phyloP scores from a whole-genome alignment of 2,797 vertebrate genomes.

The Adelosebastes latens region DNA sequence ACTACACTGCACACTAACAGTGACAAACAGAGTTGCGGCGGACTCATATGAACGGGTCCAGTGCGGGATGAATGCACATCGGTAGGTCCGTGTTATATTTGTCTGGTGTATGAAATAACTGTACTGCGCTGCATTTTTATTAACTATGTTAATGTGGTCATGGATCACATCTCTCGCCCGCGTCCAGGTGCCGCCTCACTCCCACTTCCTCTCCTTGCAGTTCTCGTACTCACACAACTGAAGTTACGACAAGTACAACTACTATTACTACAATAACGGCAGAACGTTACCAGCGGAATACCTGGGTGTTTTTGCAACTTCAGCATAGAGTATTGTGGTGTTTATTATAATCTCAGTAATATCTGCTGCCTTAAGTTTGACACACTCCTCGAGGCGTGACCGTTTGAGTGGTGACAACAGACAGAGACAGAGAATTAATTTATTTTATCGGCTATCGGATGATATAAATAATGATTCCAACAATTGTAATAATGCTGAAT shows the following conservation, averaged over 20 bases:
- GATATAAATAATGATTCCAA: too few species aligned
- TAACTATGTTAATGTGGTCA: not conserved
- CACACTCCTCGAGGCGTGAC: too few species aligned
- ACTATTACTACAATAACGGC: not conserved
- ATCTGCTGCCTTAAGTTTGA: too few species aligned
- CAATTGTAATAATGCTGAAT: too few species aligned
- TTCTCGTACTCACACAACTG: not conserved
- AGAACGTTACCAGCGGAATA: not conserved
- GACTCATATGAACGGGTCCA: not conserved
- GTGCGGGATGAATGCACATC: not conserved
- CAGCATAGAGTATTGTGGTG: too few species aligned
- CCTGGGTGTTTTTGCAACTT: too few species aligned
- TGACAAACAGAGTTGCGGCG: not conserved
- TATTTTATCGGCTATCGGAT: too few species aligned
- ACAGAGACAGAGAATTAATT: too few species aligned
- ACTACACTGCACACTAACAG: not conserved
- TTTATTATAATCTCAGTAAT: too few species aligned
- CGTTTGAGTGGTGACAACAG: too few species aligned
- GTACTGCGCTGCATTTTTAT: not conserved
- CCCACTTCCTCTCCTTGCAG: not conserved
- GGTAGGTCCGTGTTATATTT: not conserved
- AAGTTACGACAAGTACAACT: not conserved
- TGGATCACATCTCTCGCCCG: not conserved
- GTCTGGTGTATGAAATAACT: not conserved
- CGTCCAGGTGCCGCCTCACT: not conserved